These are phyloP conservation scores for Chelonia mydas DNA, from an alignment of 2,797 vertebrate genomes.

Conservation along the genomic window DNA sequence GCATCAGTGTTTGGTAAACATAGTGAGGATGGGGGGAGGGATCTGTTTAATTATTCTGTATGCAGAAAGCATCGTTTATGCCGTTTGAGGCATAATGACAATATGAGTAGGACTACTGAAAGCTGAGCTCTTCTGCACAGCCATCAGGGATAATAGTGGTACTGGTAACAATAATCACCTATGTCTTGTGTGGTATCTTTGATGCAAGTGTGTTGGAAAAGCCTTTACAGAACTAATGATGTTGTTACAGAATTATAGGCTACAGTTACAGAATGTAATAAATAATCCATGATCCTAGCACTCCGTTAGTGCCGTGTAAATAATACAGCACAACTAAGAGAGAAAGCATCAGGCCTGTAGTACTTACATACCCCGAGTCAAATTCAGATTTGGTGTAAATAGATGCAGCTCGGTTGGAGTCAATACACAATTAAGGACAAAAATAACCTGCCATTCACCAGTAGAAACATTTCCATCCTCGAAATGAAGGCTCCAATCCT, in stretches of 20 bases:
- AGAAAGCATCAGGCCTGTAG: not conserved
- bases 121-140: not conserved
- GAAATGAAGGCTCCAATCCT: not conserved
- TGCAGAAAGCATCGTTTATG: not conserved
- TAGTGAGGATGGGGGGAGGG: accelerated
- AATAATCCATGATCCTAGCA: not conserved
- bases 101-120: not conserved
- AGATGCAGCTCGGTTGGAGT: not conserved
- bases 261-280: not conserved
- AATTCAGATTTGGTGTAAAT: not conserved
- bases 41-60: not conserved
- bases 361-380: accelerated
- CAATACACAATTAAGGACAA: not conserved
- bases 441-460: not conserved
- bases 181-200: not conserved
- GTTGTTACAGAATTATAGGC: not conserved
- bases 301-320: not conserved
- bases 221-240: constrained; percentile 3
- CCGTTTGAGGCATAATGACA: not conserved
- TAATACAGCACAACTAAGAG: accelerated
- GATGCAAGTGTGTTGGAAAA: not conserved
- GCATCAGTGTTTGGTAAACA: not conserved
- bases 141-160: accelerated
- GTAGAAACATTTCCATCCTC: not conserved
- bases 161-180: not conserved